Conservation (phyloP, 2,113 vertebrate species). For the Tetrao urogallus region DNA sequence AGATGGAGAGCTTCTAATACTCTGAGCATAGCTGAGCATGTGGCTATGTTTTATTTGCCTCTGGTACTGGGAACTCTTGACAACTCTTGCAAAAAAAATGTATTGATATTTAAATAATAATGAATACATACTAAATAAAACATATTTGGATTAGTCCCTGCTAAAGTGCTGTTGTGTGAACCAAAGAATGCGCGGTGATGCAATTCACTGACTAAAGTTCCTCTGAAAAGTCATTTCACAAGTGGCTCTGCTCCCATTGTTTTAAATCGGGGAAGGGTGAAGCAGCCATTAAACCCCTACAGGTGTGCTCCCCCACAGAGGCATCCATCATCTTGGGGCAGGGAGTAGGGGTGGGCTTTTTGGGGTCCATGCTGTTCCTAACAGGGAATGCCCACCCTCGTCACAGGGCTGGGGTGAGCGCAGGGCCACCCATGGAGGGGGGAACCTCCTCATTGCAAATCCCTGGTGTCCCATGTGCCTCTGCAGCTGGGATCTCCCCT, state of each 20-base stretch:
- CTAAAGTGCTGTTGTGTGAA: neutral
- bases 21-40: constrained; percentile 44
- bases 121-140: constrained; percentile 62
- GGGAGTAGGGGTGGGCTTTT: neutral
- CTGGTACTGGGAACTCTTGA: constrained; percentile 26
- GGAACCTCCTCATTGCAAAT: neutral
- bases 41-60: constrained; percentile 29
- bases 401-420: neutral
- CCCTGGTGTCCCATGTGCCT: neutral
- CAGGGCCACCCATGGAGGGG: neutral
- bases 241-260: neutral
- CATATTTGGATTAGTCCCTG: constrained; percentile 35
- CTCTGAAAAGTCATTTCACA: neutral
- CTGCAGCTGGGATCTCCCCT: neutral
- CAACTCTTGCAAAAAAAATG: constrained; percentile 34
- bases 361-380: neutral
- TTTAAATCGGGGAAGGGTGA: neutral
- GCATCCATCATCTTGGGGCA: neutral
- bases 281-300: neutral
- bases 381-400: neutral
- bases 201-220: neutral
- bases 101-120: constrained; percentile 37
- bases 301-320: neutral
- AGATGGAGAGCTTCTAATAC: constrained; percentile 57
- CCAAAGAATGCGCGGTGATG: neutral